Evolutionary conservation across 1,140 invertebrate genomes (phyloP).

Genomic region (Trissolcus basalis): DNA sequence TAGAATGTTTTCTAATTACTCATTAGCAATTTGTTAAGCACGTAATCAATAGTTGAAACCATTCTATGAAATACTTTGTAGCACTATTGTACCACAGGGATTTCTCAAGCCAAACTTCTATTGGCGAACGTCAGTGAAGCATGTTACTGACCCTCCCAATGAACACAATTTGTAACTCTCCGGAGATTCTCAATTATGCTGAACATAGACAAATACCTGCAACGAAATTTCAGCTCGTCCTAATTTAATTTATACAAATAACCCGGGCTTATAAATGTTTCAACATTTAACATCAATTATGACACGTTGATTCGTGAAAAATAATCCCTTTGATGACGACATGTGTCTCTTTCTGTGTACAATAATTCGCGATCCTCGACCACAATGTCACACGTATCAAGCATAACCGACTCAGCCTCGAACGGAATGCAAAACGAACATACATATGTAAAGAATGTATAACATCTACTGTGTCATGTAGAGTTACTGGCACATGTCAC

Average conservation of each 20-base stretch:
- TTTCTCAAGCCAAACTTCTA: slow-evolving; percentile 66
- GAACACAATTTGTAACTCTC: slow-evolving; percentile 63
- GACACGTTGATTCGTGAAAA: not conserved
- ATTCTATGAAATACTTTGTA: slow-evolving; percentile 63
- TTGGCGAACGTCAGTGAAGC: slow-evolving; percentile 67
- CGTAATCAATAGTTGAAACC: slow-evolving; percentile 36
- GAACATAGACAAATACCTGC: slow-evolving; percentile 57
- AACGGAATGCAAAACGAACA: not conserved
- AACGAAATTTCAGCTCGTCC: slow-evolving; percentile 36
- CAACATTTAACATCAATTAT: slow-evolving; percentile 27
- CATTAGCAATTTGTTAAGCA: slow-evolving; percentile 48
- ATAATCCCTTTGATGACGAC: too few species aligned
- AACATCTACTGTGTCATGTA: not conserved
- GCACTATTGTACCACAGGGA: slow-evolving; percentile 61
- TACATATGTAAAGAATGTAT: slow-evolving; percentile 14
- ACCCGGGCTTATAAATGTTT: slow-evolving; percentile 3
- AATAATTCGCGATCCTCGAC: too few species aligned
- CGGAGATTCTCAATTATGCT: slow-evolving; percentile 55
- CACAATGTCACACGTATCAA: not conserved
- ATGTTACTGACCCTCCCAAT: slow-evolving; percentile 68
- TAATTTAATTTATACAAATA: slow-evolving; percentile 55
- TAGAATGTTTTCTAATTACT: slow-evolving; percentile 31
- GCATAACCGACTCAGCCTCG: not conserved
- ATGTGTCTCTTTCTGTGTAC: too few species aligned
- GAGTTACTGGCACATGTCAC: not conserved